Conservation (phyloP, 2,113 vertebrate species). For the Nycticorax nycticorax region DNA sequence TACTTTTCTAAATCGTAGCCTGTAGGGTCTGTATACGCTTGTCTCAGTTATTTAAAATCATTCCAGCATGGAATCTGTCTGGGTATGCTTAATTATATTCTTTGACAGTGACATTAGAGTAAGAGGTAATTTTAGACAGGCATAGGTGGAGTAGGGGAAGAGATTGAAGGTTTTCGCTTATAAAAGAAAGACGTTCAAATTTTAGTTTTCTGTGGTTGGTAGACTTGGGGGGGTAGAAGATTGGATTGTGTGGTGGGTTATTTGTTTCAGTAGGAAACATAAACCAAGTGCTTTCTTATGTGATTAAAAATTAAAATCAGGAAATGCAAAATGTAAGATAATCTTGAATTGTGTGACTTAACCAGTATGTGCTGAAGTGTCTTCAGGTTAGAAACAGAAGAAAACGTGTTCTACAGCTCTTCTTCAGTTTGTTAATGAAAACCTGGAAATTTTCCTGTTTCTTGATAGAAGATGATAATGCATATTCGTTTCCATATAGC, state of each 20-base stretch:
- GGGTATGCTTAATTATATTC: slow-evolving; percentile 20
- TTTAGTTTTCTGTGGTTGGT: neutral
- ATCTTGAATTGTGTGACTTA: neutral
- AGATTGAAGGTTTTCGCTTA: neutral
- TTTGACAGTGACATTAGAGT: neutral
- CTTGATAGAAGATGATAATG: neutral
- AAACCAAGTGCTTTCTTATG: neutral
- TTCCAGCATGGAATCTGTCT: neutral
- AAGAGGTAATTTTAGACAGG: neutral
- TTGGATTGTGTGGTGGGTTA: neutral
- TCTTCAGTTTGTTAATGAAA: neutral
- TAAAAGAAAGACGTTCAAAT: neutral
- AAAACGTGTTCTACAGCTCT: neutral
- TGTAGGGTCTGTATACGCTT: no score
- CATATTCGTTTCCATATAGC: neutral
- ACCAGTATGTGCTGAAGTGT: neutral
- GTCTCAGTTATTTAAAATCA: slow-evolving; percentile 20
- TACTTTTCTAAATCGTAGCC: neutral
- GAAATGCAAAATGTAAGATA: neutral
- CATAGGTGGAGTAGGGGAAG: neutral
- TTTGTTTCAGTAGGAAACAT: neutral
- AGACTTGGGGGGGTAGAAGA: neutral
- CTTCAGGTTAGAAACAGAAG: neutral
- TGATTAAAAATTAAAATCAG: neutral
- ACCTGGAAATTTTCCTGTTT: neutral